These are phyloP conservation scores for Nephrocerus scutellatus DNA, from an alignment of 2,888 invertebrate genomes.

Conservation along the genomic window DNA sequence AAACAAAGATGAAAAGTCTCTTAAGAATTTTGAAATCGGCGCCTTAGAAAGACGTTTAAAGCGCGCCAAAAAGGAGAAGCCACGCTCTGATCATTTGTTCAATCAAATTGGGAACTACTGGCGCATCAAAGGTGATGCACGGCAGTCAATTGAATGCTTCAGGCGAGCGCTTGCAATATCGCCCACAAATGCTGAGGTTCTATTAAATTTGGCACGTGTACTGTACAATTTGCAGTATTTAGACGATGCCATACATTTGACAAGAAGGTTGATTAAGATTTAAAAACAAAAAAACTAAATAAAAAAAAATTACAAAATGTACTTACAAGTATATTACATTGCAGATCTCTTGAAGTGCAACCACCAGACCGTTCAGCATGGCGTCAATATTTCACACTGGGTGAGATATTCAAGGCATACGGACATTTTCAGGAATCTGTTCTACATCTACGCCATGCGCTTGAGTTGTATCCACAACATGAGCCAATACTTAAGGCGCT, in stretches of 20 bases:
- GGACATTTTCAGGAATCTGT: constrained; percentile 84
- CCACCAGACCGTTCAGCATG: constrained; percentile 79
- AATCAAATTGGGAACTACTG: constrained; percentile 90
- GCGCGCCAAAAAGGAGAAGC: constrained; percentile 75
- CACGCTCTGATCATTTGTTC: constrained; percentile 75
- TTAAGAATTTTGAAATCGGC: constrained; percentile 66
- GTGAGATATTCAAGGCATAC: constrained; percentile 86
- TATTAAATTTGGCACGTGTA: constrained; percentile 77
- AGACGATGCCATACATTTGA: constrained; percentile 83
- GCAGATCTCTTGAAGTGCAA: constrained; percentile 68
- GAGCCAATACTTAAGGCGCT: constrained; percentile 73
- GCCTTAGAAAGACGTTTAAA: constrained; percentile 66
- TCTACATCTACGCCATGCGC: constrained; percentile 71
- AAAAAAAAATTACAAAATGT: neutral
- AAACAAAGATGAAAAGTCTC: constrained; percentile 50
- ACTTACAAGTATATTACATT: constrained; percentile 1
- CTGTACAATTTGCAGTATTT: constrained; percentile 79
- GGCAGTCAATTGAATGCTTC: constrained; percentile 83
- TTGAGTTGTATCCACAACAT: constrained; percentile 79
- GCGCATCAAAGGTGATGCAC: constrained; percentile 81
- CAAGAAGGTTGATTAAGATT: constrained; percentile 52
- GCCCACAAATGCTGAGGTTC: constrained; percentile 79
- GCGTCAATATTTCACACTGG: constrained; percentile 87
- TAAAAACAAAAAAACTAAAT: neutral
- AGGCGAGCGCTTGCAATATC: constrained; percentile 76